A percentile compares a stretch with the other conserved stretches of the same genome.
Conservation (phyloP, 2,797 vertebrate genomes). For the Epinephelus awoara region DNA sequence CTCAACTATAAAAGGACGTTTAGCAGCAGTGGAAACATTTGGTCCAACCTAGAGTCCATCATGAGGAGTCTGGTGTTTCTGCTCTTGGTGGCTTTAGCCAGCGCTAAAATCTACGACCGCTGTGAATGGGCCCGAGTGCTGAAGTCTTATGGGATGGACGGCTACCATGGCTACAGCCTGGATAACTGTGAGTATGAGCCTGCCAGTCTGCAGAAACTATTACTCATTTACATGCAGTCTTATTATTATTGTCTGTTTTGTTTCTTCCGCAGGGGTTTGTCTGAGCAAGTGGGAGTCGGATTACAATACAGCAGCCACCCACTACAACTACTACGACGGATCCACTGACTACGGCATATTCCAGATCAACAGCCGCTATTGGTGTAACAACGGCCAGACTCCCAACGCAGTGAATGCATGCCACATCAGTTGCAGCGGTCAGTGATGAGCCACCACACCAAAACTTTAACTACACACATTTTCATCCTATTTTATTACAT, state of each 20-base stretch:
- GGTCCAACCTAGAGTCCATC: background rate
- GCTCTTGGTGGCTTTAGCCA: constrained; percentile 56
- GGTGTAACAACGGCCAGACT: constrained; percentile 72
- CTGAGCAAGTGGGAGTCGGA: constrained; percentile 75
- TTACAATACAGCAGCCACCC: constrained; percentile 66
- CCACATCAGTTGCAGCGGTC: constrained; percentile 77
- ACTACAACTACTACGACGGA: constrained; percentile 70
- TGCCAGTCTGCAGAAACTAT: background rate
- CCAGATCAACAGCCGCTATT: constrained; percentile 88
- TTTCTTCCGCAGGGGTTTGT: constrained; percentile 83
- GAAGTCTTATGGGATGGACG: constrained; percentile 74
- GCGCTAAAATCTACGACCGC: constrained; percentile 56
- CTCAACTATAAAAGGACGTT: background rate
- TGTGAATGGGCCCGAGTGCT: constrained; percentile 77
- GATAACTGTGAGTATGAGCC: constrained; percentile 77
- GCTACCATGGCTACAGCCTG: constrained; percentile 71
- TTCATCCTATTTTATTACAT: too few relatives aligned
- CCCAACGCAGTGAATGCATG: constrained; percentile 66
- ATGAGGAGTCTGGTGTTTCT: constrained; percentile 71
- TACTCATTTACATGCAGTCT: background rate
- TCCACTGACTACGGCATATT: constrained; percentile 85
- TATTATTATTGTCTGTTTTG: background rate
- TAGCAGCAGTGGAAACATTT: background rate
- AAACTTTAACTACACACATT: background rate
- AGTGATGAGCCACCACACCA: constrained; percentile 19